These are phyloP conservation scores for Hippotragus niger DNA, from an alignment of 2,113 vertebrate species.

Conservation along the genomic window DNA sequence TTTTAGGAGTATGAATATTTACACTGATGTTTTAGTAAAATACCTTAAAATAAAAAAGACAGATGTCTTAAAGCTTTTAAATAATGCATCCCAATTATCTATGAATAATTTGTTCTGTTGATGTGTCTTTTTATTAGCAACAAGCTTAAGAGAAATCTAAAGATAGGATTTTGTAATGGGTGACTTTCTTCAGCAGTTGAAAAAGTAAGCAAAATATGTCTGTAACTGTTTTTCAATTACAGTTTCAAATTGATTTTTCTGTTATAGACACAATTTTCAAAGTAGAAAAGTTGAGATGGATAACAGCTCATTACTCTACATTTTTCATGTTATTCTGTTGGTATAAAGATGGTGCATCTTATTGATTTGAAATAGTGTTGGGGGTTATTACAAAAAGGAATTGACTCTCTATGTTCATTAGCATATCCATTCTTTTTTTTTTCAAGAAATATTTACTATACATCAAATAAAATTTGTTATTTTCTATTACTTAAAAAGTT, in stretches of 20 bases:
- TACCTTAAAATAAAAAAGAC: slow-evolving; percentile 13
- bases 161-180: background rate
- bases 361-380: background rate
- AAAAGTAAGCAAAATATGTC: background rate
- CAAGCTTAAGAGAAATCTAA: slow-evolving; percentile 1
- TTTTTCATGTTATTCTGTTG: background rate
- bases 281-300: background rate
- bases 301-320: background rate
- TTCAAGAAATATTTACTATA: background rate
- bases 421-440: background rate
- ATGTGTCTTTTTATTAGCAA: slow-evolving; percentile 26
- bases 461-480: background rate
- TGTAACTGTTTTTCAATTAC: slow-evolving; percentile 40
- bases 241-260: slow-evolving; percentile 2
- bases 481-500: background rate
- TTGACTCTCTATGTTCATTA: background rate
- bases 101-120: slow-evolving; percentile 30
- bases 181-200: background rate
- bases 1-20: slow-evolving; percentile 12
- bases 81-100: slow-evolving; percentile 23
- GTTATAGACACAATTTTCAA: background rate
- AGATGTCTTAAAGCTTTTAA: background rate
- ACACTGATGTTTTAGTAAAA: background rate
- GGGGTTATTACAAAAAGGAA: background rate
- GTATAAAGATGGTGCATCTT: background rate